These are phyloP conservation scores for Poecile atricapillus DNA, from an alignment of 2,113 vertebrate genomes.

Conservation along the genomic window DNA sequence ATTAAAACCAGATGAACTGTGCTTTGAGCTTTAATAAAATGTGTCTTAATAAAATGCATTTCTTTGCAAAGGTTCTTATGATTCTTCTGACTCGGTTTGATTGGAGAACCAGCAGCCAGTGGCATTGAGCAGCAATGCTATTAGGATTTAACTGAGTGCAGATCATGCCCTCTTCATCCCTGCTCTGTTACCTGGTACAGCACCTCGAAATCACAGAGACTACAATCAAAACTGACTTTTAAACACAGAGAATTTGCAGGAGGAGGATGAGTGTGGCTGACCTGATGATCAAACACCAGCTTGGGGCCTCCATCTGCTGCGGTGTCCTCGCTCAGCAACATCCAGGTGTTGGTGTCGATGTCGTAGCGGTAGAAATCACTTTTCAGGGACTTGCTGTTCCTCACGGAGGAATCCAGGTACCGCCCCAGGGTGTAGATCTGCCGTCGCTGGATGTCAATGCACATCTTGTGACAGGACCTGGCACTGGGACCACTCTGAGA, in stretches of 20 bases:
- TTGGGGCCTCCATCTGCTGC: constrained; percentile 94
- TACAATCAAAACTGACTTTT: fast-evolving
- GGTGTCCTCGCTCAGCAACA: constrained; percentile 93
- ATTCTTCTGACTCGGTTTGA: neutral
- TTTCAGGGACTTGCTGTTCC: constrained; percentile 97
- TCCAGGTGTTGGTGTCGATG: constrained; percentile 94
- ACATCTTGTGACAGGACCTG: constrained; percentile 99
- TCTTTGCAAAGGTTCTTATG: neutral
- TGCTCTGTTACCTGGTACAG: neutral
- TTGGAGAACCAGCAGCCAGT: neutral
- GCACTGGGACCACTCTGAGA: constrained; percentile 92
- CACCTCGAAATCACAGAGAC: fast-evolving
- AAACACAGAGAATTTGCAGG: neutral
- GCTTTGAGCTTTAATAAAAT: neutral
- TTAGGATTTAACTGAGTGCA: neutral
- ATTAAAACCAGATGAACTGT: neutral
- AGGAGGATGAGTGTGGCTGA: constrained; percentile 45
- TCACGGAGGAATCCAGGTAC: constrained; percentile 95
- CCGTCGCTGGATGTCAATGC: constrained; percentile 92
- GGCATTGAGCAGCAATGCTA: neutral
- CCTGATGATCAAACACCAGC: constrained; percentile 98
- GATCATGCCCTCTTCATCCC: neutral
- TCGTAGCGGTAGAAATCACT: constrained; percentile 98
- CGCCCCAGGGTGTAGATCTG: constrained; percentile 97
- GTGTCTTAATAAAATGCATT: neutral